Base-by-base conservation (phyloP, 2,113 vertebrate genomes). In the Ellobius talpinus region DNA sequence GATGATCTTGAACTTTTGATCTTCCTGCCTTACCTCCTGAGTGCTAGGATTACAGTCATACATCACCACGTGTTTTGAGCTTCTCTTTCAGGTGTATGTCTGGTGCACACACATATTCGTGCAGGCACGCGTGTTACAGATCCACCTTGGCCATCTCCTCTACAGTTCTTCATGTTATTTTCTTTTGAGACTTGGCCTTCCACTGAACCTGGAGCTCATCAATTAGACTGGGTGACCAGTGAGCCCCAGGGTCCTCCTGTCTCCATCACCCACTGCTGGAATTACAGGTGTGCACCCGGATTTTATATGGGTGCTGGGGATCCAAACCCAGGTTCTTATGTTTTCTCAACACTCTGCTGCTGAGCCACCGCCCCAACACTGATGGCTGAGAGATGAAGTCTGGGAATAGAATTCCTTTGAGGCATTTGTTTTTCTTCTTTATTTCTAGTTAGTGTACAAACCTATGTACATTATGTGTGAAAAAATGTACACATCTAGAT, bases 361-460 rank as follows among this genome's bases (percentile, higher is more conserved):
- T 61, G 55, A 84, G 55, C 12, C 55, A 42, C 55, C 1, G 1
- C 79, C 36, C 12, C 24, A 65, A 7, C 8, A 91, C 58, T 65
- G 61, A 45, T 1, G 14, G 16, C 24, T 77, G 88, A 45, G 52
- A 88, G n/a, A 39, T 72, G 66, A 84, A 81, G 36, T 92, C 39
- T 66, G 10, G 36, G 39, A 79, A 39, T 58, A 31, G 17, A 68
- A 73, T 11, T 76, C 77, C 63, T 93, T 65, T 88, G 85, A 36
- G 95, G 78, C n/a, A 85, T 61, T 72, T 68, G 7, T 92, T 95
- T 90, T 33, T 91, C 76, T 89, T 93, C 88, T 66, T 50, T 16
- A 93, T 85, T 97, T 96, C 70, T 58, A 88, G 33, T 96, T 89
- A 94, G 84, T 6, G 12, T 65, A 42, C 89, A 96, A 90, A 90